Percentiles rank a stretch among this genome's conserved stretches.
Conservation (phyloP, 2,113 vertebrate genomes). For the Cathartes aura region DNA sequence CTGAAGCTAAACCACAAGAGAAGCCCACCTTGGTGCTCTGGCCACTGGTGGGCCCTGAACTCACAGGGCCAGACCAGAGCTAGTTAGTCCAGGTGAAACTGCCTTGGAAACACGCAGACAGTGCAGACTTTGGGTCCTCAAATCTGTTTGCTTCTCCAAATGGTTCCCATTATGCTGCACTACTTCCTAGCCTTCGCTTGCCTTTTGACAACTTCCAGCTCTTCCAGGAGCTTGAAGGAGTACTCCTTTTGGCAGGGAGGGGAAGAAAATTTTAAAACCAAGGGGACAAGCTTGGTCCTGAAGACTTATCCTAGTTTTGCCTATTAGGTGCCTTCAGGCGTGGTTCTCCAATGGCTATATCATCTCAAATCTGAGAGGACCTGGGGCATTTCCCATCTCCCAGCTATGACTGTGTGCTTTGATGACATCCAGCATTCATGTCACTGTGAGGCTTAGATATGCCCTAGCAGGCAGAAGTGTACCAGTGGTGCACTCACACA, state of each 20-base stretch:
- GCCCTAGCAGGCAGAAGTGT: not conserved
- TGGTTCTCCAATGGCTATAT: not conserved
- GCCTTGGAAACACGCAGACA: not conserved
- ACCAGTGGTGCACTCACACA: fast-evolving
- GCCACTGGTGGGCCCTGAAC: not conserved
- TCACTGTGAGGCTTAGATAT: not conserved
- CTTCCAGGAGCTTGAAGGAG: not conserved
- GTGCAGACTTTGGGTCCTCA: not conserved
- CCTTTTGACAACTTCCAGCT: not conserved
- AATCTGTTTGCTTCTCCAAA: not conserved
- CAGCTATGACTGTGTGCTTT: not conserved
- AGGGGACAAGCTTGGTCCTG: not conserved
- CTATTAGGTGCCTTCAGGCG: not conserved
- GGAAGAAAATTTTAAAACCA: not conserved
- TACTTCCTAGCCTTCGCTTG: not conserved
- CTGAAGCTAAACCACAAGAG: not conserved
- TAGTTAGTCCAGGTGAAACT: not conserved
- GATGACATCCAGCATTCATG: not conserved
- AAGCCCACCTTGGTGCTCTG: fast-evolving
- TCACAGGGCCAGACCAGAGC: not conserved
- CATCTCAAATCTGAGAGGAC: not conserved
- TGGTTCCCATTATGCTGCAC: not conserved
- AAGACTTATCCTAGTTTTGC: not conserved
- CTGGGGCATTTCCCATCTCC: not conserved
- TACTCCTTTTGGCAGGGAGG: not conserved